A percentile compares a stretch with the other conserved stretches of the same genome.
Conservation (phyloP, 2,797 vertebrate species). For the Apogon talboti region DNA sequence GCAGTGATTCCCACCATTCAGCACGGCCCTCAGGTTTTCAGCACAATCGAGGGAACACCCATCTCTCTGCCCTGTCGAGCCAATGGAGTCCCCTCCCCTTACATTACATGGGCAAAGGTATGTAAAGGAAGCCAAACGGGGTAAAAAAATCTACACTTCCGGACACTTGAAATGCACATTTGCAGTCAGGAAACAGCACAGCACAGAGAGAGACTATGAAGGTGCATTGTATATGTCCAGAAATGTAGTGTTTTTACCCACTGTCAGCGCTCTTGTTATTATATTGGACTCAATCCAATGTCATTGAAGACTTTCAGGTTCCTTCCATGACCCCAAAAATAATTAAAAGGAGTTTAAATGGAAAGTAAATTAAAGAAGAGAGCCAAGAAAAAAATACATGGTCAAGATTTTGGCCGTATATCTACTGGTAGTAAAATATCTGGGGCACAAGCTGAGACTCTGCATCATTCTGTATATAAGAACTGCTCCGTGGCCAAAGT, state of each 20-base stretch:
- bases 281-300: not conserved
- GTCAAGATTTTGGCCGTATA: not conserved
- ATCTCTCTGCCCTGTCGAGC: constrained; percentile 91
- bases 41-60: constrained; percentile 90
- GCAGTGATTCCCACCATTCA: constrained; percentile 94
- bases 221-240: too few relatives aligned
- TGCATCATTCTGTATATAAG: not conserved
- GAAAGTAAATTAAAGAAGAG: constrained; percentile 8
- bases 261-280: not conserved
- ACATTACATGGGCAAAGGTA: constrained; percentile 94
- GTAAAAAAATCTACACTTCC: not conserved
- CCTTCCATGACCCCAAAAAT: not conserved
- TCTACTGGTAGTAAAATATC: not conserved
- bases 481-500: not conserved
- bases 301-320: not conserved
- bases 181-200: too few relatives aligned
- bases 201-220: too few relatives aligned
- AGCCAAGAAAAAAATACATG: constrained; percentile 1
- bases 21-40: constrained; percentile 95
- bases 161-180: too few relatives aligned
- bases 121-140: constrained; percentile 10
- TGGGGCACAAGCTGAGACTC: not conserved
- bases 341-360: not conserved
- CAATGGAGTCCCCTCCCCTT: constrained; percentile 89
- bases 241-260: not conserved